phyloP scores from a whole-genome alignment of 2,888 invertebrate genomes.

The Tholera decimalis region DNA sequence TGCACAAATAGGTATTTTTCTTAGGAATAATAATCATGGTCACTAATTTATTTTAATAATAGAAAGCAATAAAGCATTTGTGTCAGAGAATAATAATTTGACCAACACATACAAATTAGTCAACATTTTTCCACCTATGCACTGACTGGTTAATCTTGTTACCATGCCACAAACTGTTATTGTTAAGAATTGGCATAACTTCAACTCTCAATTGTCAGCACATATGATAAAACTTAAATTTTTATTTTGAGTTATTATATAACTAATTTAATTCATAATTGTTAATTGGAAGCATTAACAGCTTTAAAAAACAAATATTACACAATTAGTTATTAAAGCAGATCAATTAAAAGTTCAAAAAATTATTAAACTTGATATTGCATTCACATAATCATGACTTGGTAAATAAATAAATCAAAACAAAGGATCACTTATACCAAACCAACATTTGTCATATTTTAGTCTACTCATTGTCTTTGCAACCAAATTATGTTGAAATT shows the following conservation, averaged over 20 bases:
- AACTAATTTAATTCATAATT: not conserved
- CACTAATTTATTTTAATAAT: too few species aligned
- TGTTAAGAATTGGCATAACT: slow-evolving; percentile 5
- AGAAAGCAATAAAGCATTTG: too few species aligned
- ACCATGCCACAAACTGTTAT: not conserved
- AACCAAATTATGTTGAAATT: slow-evolving; percentile 16
- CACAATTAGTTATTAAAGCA: not conserved
- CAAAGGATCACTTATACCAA: slow-evolving; percentile 33
- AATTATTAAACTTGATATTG: not conserved
- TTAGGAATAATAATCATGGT: too few species aligned
- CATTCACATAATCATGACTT: too few species aligned
- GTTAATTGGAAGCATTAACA: not conserved
- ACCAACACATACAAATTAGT: not conserved
- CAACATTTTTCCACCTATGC: not conserved
- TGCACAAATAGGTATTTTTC: too few species aligned
- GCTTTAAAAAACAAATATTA: not conserved
- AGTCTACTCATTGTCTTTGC: slow-evolving; percentile 7
- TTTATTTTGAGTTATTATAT: too few species aligned
- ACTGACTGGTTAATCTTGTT: not conserved
- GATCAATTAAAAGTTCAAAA: not conserved
- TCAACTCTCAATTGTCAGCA: not conserved
- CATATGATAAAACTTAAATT: too few species aligned
- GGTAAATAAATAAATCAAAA: slow-evolving; percentile 28
- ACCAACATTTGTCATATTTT: slow-evolving; percentile 23
- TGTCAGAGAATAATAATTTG: not conserved